phyloP scores from a whole-genome alignment of 2,888 invertebrate genomes.

The Craniophora ligustri region DNA sequence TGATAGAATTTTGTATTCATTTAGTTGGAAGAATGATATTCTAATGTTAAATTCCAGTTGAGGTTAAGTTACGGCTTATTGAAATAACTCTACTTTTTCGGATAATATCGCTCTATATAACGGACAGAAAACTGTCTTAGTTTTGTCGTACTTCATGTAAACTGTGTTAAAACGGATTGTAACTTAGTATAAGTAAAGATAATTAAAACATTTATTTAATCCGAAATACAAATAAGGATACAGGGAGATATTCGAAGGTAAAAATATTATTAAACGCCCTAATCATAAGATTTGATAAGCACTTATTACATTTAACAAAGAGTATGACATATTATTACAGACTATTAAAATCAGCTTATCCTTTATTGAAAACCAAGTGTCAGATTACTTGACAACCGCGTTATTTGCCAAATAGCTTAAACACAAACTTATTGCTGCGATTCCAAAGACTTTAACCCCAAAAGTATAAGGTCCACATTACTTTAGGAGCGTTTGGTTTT shows the following conservation, averaged over 20 bases:
- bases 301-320: slow-evolving; percentile 24
- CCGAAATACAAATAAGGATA: not conserved
- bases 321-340: slow-evolving; percentile 36
- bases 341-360: slow-evolving; percentile 60
- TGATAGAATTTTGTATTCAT: not conserved
- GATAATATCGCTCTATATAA: too few species aligned
- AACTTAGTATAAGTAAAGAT: too few species aligned
- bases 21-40: too few species aligned
- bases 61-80: too few species aligned
- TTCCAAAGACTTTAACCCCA: slow-evolving; percentile 15
- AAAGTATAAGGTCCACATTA: slow-evolving; percentile 15
- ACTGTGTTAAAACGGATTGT: too few species aligned
- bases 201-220: not conserved
- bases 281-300: not conserved
- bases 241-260: not conserved
- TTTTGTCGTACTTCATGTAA: too few species aligned
- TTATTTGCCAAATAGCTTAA: slow-evolving; percentile 62
- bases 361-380: slow-evolving; percentile 61
- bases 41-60: too few species aligned
- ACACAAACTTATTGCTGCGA: slow-evolving; percentile 6
- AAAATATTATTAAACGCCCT: not conserved
- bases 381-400: slow-evolving; percentile 71
- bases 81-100: too few species aligned
- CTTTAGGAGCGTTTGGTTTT: slow-evolving; percentile 47
- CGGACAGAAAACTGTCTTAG: too few species aligned